Evolutionary conservation across 2,888 invertebrate genomes (phyloP), one percentile per base, ranked within the genome.

Genomic region (Periphyllus acericola): DNA sequence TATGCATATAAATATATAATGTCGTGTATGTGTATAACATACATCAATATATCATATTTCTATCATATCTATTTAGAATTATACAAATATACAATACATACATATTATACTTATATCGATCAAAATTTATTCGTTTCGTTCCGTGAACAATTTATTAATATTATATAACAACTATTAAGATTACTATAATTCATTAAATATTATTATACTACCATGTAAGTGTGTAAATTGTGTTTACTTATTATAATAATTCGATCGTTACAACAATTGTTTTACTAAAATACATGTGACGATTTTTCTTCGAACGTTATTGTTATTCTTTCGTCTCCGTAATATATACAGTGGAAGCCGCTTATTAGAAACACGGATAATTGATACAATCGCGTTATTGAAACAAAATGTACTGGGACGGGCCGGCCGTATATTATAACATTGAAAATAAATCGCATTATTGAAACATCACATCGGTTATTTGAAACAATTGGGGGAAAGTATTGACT

Each of bases 121-220:
- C 87, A 87, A 87, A 87, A 32, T 80, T 60, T 87, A 55, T 86
- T 86, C 78, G 79, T 86, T 80, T 80, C 72, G 36, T 87, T 36
- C 34, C 36, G 72, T 78, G 34, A 34, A 80, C 74, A 29, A 46
- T 83, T 36, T 74, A 55, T 60, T 55, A 84, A 52, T 60, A 75
- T 55, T 72, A 74, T 83, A 72, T 46, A n/a, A 52, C n/a, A 29
- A 83, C 72, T 83, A 83, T 83, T 75, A 60, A 76, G 32, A 85
- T 71, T 66, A 84, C 46, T 78, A 86, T 72, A 76, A 71, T 72
- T 71, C 36, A 52, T 21, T 60, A 34, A 79, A 55, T 40, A 40
- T 78, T 78, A 78, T 52, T 78, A 78, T 72, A 80, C 36, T 87
- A 80, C 4, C 25, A 25, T 75, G 25, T 81, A 66, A 74, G 80